Base-by-base conservation (phyloP, 2,888 invertebrate species). In the Siphlonurus alternatus region DNA sequence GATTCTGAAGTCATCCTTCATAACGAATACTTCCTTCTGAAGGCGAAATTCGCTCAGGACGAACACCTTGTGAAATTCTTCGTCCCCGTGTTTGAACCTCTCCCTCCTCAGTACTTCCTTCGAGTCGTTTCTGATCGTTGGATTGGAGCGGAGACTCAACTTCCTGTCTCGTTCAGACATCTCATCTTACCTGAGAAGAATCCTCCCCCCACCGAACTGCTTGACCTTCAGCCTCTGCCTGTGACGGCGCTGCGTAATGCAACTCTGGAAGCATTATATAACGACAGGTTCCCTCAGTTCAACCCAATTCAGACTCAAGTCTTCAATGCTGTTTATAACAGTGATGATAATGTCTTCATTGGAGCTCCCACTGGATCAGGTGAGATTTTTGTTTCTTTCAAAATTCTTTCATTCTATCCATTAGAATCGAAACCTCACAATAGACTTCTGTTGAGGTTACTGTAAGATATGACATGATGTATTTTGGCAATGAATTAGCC, bases 221-320 rank as follows among this genome's bases (percentile, higher is more conserved):
- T 99, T 63, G 99, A 99, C 76, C 79, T 99, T 53, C 98, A 99
- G 75, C 97, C 99, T 0, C 79, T 99, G 64, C 98, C 98, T 0
- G 77, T 83, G 54, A 91, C 94, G 0, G 98, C 98, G 0, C 77
- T 99, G 22, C 77, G 96, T 70, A 95, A 96, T 76, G 78, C 86
- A 0, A 84, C 85, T 66, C 97, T 87, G 72, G 96, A 98, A 73
- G 79, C 82, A 10, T 78, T 99, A 54, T 99, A 98, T 73, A 78
- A 80, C 1, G 89, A 92, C 10, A 85, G 85, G 65, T 93, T 95
- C 74, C 88, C 88, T 1, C 93, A 95, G 75, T 98, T 99, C 76
- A 99, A 99, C 77, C 96, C 99, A 0, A 97, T 99, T 66, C 99
- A 99, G 76, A 99, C 99, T 0, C 84, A 90, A 80, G 97, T 98